These are phyloP conservation scores for Poecile atricapillus DNA, from an alignment of 2,113 vertebrate species.

Conservation along the genomic window DNA sequence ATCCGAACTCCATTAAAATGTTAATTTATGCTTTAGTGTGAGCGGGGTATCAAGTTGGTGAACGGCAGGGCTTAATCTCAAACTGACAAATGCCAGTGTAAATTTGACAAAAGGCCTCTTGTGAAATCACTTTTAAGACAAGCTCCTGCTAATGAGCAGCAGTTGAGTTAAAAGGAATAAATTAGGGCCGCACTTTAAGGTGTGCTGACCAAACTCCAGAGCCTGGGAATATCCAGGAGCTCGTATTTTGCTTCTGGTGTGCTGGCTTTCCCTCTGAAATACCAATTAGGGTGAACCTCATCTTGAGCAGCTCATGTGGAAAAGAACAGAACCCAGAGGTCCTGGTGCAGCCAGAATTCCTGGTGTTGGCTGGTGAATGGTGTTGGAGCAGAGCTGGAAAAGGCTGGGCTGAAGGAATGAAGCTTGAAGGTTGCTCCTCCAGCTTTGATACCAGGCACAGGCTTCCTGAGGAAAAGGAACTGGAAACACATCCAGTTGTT, in stretches of 20 bases:
- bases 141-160: constrained; percentile 33
- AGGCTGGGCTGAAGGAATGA: neutral
- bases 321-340: neutral
- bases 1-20: constrained; percentile 19
- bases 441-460: neutral
- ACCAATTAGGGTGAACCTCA: neutral
- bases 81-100: constrained; percentile 19
- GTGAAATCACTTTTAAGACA: constrained; percentile 46
- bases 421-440: neutral
- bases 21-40: constrained; percentile 56
- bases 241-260: accelerated
- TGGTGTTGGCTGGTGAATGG: accelerated
- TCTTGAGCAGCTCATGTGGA: neutral
- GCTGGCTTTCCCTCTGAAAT: neutral
- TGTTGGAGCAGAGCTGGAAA: accelerated
- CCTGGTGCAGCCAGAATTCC: neutral
- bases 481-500: neutral
- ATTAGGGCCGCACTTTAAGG: neutral
- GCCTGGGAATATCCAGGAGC: neutral
- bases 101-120: constrained; percentile 56
- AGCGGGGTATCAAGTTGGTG: neutral
- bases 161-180: constrained; percentile 26
- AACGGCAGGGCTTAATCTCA: constrained; percentile 5
- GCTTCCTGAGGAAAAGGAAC: neutral
- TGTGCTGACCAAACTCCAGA: neutral